Conservation (phyloP, 1,140 invertebrate genomes). For the Helicorthomorpha holstii region DNA sequence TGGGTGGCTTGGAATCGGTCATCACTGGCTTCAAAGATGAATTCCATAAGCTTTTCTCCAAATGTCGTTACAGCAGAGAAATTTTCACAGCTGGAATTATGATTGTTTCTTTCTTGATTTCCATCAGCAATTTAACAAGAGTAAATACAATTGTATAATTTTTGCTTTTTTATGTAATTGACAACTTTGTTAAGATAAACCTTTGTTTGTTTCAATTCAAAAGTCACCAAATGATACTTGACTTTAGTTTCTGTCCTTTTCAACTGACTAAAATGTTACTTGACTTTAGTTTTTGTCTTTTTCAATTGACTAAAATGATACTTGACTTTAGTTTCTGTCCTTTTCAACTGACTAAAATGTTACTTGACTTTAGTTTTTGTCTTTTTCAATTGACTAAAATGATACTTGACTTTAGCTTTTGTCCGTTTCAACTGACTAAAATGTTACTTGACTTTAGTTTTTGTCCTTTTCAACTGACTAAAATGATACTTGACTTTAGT, state of each 20-base stretch:
- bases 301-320: too few species aligned
- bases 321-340: too few species aligned
- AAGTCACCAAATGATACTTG: too few species aligned
- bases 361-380: too few species aligned
- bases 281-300: too few species aligned
- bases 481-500: too few species aligned
- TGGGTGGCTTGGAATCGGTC: constrained; percentile 44
- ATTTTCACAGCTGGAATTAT: constrained; percentile 41
- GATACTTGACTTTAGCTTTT: too few species aligned
- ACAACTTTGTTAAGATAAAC: not conserved
- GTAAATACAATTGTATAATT: constrained; percentile 30
- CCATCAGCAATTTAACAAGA: constrained; percentile 52
- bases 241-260: too few species aligned
- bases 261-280: too few species aligned
- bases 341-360: too few species aligned
- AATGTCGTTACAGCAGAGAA: constrained; percentile 30
- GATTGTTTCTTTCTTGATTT: constrained; percentile 35
- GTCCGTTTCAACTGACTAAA: not conserved
- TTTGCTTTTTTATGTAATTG: constrained; percentile 3
- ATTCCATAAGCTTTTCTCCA: constrained; percentile 28
- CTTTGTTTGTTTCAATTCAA: not conserved
- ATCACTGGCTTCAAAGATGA: constrained; percentile 54
- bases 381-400: too few species aligned
- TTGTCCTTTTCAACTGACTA: too few species aligned
- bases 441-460: not conserved